Evolutionary conservation across 2,888 invertebrate species (phyloP).

Genomic region (Nymphalis urticae): DNA sequence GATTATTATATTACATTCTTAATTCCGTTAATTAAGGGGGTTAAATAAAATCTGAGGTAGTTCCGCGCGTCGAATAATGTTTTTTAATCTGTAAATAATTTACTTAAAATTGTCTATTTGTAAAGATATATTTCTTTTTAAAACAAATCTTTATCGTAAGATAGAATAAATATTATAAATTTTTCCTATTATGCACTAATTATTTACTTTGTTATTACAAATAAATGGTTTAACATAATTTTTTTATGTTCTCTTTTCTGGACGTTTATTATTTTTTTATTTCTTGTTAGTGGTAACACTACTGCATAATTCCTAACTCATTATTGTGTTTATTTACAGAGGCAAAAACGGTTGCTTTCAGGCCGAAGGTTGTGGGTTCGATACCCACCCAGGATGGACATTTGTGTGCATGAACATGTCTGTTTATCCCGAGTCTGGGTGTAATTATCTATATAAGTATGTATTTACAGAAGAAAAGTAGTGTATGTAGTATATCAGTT

Average conservation of each 20-base stretch:
- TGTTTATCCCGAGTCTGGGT: no score
- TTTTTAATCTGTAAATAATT: slow-evolving; percentile 17
- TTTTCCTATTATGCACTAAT: slow-evolving; percentile 32
- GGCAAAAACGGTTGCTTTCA: no score
- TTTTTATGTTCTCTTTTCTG: slow-evolving; percentile 4
- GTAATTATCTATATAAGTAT: no score
- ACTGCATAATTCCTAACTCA: no score
- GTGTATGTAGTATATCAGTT: no score
- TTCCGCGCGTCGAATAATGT: slow-evolving; percentile 4
- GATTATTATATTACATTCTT: not conserved
- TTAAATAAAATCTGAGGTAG: slow-evolving; percentile 11
- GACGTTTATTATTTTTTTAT: not conserved
- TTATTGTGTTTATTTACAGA: no score
- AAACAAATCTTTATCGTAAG: slow-evolving; percentile 13
- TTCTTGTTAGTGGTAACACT: not conserved
- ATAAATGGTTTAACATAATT: slow-evolving; percentile 26
- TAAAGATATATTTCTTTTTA: slow-evolving; percentile 20
- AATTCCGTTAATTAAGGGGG: not conserved
- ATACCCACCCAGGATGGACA: no score
- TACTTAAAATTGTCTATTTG: slow-evolving; percentile 20
- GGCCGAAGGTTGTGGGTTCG: no score
- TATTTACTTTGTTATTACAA: slow-evolving; percentile 31
- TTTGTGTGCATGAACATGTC: no score
- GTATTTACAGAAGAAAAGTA: no score
- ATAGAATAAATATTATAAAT: slow-evolving; percentile 18